phyloP scores from a whole-genome alignment of 2,797 vertebrate species.

The Etheostoma perlongum region DNA sequence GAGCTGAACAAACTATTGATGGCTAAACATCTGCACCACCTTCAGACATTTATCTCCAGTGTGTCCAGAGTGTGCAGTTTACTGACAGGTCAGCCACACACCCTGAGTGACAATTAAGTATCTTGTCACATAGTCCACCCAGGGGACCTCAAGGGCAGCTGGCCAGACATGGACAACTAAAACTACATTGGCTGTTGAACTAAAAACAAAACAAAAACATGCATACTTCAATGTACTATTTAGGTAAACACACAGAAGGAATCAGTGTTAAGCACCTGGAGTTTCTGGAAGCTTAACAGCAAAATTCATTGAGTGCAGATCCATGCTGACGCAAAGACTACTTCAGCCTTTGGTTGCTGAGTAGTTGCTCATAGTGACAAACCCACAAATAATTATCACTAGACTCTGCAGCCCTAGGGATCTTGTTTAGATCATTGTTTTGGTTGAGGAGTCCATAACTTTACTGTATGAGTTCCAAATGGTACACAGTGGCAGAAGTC shows the following conservation, averaged over 20 bases:
- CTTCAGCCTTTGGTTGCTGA: neutral
- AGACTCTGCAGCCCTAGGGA: neutral
- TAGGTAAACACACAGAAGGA: neutral
- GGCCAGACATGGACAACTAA: conserved; percentile 22
- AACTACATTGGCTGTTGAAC: conserved; percentile 12
- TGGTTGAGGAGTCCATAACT: too few relatives aligned
- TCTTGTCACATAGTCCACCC: conserved; percentile 39
- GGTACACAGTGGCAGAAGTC: too few relatives aligned
- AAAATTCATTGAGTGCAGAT: neutral
- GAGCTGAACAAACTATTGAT: neutral
- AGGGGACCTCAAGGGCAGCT: conserved; percentile 42
- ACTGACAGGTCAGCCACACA: conserved; percentile 49
- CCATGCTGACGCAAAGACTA: neutral
- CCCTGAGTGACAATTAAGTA: conserved; percentile 33
- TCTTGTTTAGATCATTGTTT: too few relatives aligned
- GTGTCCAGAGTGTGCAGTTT: conserved; percentile 13
- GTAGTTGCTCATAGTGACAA: neutral
- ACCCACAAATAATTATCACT: neutral
- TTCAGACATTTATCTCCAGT: conserved; percentile 24
- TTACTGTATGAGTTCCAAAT: too few relatives aligned
- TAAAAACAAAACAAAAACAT: neutral
- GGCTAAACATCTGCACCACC: conserved; percentile 19
- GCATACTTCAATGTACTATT: neutral
- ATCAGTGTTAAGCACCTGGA: neutral
- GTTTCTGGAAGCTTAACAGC: neutral